phyloP scores from a whole-genome alignment of 1,140 invertebrate species.

The Phymorhynchus buccinoides region DNA sequence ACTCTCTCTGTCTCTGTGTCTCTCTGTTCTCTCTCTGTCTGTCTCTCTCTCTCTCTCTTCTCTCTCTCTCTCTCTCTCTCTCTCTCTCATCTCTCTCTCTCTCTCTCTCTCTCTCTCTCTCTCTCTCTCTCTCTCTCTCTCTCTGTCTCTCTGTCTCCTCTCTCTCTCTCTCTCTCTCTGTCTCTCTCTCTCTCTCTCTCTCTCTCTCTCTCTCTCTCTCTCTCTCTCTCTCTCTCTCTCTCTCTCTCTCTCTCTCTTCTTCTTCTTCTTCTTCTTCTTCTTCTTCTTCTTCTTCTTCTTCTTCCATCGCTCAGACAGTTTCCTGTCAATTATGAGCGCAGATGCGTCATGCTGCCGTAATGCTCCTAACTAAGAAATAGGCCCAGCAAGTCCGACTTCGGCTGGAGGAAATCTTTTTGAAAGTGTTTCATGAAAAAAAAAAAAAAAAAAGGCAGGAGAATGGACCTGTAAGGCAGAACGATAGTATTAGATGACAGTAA shows the following conservation, averaged over 20 bases:
- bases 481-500: too few species aligned
- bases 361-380: too few species aligned
- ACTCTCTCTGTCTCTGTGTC: not conserved
- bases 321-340: too few species aligned
- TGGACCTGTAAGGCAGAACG: too few species aligned
- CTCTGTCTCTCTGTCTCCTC: not conserved
- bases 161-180: not conserved
- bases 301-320: too few species aligned
- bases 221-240: not conserved
- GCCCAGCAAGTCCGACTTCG: too few species aligned
- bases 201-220: not conserved
- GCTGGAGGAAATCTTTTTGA: too few species aligned
- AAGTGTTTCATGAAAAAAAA: too few species aligned
- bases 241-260: not conserved
- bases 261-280: conserved; percentile 19
- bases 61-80: not conserved
- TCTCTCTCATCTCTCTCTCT: not conserved
- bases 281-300: not conserved
- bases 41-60: not conserved
- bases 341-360: too few species aligned
- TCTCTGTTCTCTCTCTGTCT: too few species aligned
- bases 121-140: not conserved
- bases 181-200: not conserved
- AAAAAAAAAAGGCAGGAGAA: too few species aligned
- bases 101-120: not conserved